A percentile compares a stretch with the other conserved stretches of the same genome.
phyloP scores from a whole-genome alignment of 1,140 invertebrate genomes.

The Hyles vespertilio region DNA sequence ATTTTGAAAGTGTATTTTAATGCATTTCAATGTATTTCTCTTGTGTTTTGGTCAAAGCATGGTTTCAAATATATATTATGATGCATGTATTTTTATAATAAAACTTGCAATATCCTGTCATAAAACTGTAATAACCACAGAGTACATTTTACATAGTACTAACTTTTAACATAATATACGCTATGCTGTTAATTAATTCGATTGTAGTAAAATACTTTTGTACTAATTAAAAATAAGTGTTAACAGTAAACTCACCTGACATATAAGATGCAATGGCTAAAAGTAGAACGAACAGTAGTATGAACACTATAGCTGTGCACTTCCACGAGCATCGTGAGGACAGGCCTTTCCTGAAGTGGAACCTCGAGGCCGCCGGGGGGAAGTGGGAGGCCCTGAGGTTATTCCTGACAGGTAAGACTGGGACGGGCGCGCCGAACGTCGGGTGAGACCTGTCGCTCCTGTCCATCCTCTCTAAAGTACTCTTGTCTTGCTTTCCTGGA shows the following conservation, averaged over 20 bases:
- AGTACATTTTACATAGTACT: too few species aligned
- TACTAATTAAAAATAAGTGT: too few species aligned
- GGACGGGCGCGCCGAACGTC: conserved; percentile 80
- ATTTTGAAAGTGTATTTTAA: too few species aligned
- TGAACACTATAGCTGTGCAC: conserved; percentile 90
- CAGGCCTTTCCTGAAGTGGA: conserved; percentile 92
- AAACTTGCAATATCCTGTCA: too few species aligned
- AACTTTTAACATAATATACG: too few species aligned
- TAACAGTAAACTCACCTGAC: conserved; percentile 79
- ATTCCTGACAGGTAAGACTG: conserved; percentile 84
- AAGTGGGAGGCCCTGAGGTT: conserved; percentile 82
- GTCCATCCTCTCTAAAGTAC: conserved; percentile 69
- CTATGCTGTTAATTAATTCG: too few species aligned
- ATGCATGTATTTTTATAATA: too few species aligned
- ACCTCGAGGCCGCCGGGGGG: conserved; percentile 79
- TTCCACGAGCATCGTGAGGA: conserved; percentile 93
- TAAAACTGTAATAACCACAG: too few species aligned
- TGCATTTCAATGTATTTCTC: too few species aligned
- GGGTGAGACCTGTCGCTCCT: conserved; percentile 66
- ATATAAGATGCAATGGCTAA: conserved; percentile 90
- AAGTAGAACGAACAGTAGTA: conserved; percentile 87
- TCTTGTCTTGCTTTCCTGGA: conserved; percentile 79
- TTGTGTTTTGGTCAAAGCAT: too few species aligned
- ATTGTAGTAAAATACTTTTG: too few species aligned
- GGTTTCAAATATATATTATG: too few species aligned